Evolutionary conservation across 53 echinoderm and acorn worm genomes (phyloP).

Genomic region (Patiria pectinifera): DNA sequence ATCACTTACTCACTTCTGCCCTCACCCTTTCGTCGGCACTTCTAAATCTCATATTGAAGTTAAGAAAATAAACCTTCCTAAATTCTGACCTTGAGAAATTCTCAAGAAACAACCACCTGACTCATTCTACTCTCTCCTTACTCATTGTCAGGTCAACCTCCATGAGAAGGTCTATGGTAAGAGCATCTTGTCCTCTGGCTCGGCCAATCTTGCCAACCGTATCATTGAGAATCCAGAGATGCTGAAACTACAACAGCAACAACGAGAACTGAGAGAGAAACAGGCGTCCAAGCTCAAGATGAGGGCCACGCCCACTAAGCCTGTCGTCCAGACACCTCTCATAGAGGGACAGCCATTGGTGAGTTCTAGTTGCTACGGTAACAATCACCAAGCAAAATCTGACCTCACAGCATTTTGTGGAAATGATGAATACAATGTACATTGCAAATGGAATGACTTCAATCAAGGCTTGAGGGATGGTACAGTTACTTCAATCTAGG

Average conservation of each 20-base stretch:
- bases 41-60: no score
- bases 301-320: slow-evolving; percentile 79
- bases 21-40: no score
- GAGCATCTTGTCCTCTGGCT: slow-evolving; percentile 71
- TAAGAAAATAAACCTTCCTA: no score
- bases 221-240: slow-evolving; percentile 97
- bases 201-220: slow-evolving; percentile 71
- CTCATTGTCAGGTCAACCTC: slow-evolving; percentile 24
- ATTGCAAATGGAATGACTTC: no score
- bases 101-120: no score
- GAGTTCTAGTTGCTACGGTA: slow-evolving; percentile 8
- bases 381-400: not conserved
- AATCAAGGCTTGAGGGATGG: no score
- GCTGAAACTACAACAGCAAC: slow-evolving; percentile 84
- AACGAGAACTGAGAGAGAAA: slow-evolving; percentile 79
- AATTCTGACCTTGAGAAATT: not conserved
- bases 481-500: no score
- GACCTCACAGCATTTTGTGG: no score
- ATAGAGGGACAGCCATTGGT: slow-evolving; percentile 83
- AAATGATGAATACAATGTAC: no score
- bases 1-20: no score
- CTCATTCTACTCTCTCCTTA: not conserved
- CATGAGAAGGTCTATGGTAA: slow-evolving; percentile 94
- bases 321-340: slow-evolving; percentile 59
- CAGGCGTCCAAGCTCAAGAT: slow-evolving; percentile 69